phyloP scores from a whole-genome alignment of 2,113 vertebrate species.

The Plectropomus leopardus region DNA sequence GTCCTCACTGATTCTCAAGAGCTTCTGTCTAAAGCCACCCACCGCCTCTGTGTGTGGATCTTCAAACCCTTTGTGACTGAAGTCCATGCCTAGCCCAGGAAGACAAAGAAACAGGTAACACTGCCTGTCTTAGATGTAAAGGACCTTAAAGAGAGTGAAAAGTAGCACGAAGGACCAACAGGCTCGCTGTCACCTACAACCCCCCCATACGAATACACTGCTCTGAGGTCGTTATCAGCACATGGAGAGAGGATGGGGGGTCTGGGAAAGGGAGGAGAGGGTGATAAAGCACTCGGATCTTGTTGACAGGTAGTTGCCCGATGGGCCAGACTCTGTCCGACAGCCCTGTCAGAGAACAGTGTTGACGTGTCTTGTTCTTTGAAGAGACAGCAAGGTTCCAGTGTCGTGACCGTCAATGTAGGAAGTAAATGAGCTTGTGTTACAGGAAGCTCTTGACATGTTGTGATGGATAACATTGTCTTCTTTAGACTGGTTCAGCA shows the following conservation, averaged over 20 bases:
- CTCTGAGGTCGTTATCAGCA: conserved; percentile 47
- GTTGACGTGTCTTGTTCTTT: conserved; percentile 73
- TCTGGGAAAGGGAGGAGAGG: conserved; percentile 48
- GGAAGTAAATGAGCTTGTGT: conserved; percentile 48
- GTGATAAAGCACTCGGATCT: conserved; percentile 62
- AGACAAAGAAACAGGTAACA: conserved; percentile 30
- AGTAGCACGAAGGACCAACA: conserved; percentile 45
- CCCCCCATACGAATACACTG: neutral
- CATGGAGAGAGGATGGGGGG: conserved; percentile 55
- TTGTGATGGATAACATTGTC: conserved; percentile 55
- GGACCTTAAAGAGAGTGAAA: conserved; percentile 31
- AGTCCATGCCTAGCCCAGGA: conserved; percentile 14
- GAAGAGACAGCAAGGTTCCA: conserved; percentile 67
- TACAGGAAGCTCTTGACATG: conserved; percentile 63
- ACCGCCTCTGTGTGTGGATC: conserved; percentile 7
- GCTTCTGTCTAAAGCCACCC: conserved; percentile 40
- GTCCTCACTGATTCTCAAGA: conserved; percentile 62
- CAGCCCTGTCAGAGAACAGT: conserved; percentile 48
- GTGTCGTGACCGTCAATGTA: conserved; percentile 13
- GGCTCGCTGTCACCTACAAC: conserved; percentile 34
- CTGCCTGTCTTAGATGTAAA: conserved; percentile 10
- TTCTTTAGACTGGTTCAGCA: conserved; percentile 51
- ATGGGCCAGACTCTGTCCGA: conserved; percentile 50
- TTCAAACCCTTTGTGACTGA: conserved; percentile 5
- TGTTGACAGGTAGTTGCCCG: conserved; percentile 74